Evolutionary conservation across 1,140 invertebrate genomes (phyloP), one percentile per base, ranked within the genome.

Genomic region (Bombus breviceps): DNA sequence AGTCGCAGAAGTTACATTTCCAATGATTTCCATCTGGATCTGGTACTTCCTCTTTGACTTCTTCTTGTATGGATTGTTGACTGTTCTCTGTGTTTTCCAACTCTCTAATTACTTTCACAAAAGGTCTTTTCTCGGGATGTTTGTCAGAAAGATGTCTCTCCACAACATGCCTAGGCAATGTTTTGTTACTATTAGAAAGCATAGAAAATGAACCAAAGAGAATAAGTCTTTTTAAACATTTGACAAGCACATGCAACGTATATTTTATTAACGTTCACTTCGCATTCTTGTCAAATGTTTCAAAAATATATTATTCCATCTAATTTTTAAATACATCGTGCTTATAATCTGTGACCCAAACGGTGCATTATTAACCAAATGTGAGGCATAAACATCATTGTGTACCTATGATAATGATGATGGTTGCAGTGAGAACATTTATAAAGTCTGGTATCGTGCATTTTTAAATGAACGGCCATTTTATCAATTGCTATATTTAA

Each of bases 401-500:
- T 41, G 72, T 74, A 81, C 94, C 95, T 95, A 86, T 96, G 95
- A 92, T 96, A 96, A 93, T 97, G 96, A 88, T 97, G 95, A 93
- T 96, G 96, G 90, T 95, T 93, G 90, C 97, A 98, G 87, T 96
- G 93, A 5, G 96, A 96, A 94, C 97, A 98, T 88, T 97, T 97
- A 92, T 97, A 97, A 39, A 98, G 93, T 85, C 95, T 96, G 10
- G 95, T 94, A 85, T 97, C 97, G 94, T 98, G 97, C 95, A 98
- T 96, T 94, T 97, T 97, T 82, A 98, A 95, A 94, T 98, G 97
- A 83, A 95, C 94, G 12, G 96, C 94, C 85, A 98, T 96, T 83
- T 96, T 96, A 41, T 96, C 95, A 9, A 97, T 93, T 25, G 95
- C 93, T 85, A 96, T 94, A 85, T 93, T 95, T 69, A 93, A 92